Evolutionary conservation across 2,888 invertebrate genomes (phyloP).

Genomic region (Ennomos erosarius): DNA sequence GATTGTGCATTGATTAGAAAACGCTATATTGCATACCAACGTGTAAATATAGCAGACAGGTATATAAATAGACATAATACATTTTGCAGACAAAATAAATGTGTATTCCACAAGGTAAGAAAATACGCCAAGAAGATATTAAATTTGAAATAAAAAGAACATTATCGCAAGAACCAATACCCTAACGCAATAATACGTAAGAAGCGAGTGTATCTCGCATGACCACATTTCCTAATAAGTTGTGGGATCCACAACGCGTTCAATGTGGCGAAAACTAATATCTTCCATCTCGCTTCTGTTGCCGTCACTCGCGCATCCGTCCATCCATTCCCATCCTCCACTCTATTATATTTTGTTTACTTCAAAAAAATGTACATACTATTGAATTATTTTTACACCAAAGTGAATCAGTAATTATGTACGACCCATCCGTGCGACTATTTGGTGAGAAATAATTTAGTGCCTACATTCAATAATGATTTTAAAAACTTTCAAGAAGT

Average conservation of each 20-base stretch:
- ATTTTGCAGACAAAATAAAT: no score
- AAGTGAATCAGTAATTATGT: no score
- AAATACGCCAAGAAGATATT: no score
- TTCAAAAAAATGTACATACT: neutral
- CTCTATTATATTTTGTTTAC: slow-evolving; percentile 54
- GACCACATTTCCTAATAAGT: slow-evolving; percentile 83
- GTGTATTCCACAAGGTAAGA: no score
- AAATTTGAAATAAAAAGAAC: slow-evolving; percentile 54
- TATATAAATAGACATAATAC: no score
- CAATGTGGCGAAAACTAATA: slow-evolving; percentile 80
- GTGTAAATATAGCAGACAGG: no score
- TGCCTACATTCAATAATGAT: no score
- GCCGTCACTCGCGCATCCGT: slow-evolving; percentile 62
- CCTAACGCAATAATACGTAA: slow-evolving; percentile 79
- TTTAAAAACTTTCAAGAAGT: no score
- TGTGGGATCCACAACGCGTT: slow-evolving; percentile 79
- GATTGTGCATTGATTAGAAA: no score
- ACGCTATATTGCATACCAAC: no score
- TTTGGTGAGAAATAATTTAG: no score
- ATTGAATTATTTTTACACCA: neutral
- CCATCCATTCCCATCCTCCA: slow-evolving; percentile 59
- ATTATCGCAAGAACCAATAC: slow-evolving; percentile 70
- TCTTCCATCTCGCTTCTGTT: slow-evolving; percentile 59
- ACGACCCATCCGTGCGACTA: no score
- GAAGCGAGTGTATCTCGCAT: slow-evolving; percentile 81